Percentiles rank a stretch among this genome's conserved stretches.
Conservation (phyloP, 2,113 vertebrate species). For the Tragelaphus imberbis region DNA sequence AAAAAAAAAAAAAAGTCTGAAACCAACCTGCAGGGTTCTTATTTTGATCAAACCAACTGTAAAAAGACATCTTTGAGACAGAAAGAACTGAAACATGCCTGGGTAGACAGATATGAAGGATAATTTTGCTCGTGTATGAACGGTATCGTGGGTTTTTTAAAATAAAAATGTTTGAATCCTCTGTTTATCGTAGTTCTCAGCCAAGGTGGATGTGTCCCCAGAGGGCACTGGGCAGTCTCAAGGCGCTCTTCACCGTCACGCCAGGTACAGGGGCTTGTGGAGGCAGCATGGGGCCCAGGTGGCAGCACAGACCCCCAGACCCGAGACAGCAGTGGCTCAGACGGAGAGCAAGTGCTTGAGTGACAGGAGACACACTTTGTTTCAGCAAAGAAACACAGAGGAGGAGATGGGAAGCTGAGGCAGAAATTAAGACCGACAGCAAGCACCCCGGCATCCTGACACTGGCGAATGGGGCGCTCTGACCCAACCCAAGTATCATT, state of each 20-base stretch:
- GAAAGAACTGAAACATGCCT: not conserved
- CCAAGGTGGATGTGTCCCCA: not conserved
- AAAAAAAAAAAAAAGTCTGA: not conserved
- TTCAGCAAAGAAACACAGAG: not conserved
- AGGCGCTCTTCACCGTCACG: not conserved
- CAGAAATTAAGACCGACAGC: not conserved
- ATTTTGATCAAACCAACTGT: not conserved
- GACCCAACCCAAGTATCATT: not conserved
- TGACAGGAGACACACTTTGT: fast-evolving
- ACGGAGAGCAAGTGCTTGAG: not conserved
- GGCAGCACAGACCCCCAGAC: not conserved
- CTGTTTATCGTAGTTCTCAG: not conserved
- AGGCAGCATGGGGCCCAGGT: not conserved
- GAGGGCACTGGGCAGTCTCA: not conserved
- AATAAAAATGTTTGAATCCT: not conserved
- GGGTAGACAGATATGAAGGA: not conserved
- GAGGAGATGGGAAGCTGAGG: not conserved
- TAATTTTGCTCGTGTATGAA: not conserved
- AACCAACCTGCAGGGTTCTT: not conserved
- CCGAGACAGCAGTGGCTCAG: not conserved
- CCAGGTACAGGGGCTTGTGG: fast-evolving
- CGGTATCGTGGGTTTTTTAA: not conserved
- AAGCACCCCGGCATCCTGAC: not conserved
- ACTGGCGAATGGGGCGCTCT: not conserved
- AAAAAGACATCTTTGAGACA: not conserved